Conservation (phyloP, 2,888 invertebrate species). For the Apodemia hepburni region DNA sequence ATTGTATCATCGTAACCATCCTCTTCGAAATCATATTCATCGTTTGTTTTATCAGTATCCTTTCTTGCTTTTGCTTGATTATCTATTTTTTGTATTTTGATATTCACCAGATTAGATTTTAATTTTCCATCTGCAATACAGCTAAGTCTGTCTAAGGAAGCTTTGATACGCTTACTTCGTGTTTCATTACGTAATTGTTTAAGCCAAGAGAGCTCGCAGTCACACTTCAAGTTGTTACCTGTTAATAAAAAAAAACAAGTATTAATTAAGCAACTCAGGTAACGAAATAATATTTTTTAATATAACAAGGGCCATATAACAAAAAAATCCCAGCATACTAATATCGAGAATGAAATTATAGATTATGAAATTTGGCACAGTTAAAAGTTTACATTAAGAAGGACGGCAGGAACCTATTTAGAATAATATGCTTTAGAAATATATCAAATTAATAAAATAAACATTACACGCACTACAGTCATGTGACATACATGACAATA, state of each 20-base stretch:
- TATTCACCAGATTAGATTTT: slow-evolving; percentile 42
- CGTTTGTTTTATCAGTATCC: slow-evolving; percentile 49
- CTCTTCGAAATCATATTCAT: slow-evolving; percentile 52
- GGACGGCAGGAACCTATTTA: no score
- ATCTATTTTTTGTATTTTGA: slow-evolving; percentile 45
- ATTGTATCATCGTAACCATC: slow-evolving; percentile 65
- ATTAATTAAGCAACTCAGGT: no score
- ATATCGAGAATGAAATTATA: no score
- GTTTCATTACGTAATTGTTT: slow-evolving; percentile 88
- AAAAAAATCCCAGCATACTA: no score
- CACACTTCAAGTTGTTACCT: slow-evolving; percentile 91
- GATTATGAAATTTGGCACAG: no score
- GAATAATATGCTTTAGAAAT: no score
- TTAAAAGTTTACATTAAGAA: no score
- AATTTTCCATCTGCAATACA: slow-evolving; percentile 81
- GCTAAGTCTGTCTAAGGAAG: slow-evolving; percentile 83
- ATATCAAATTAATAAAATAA: no score
- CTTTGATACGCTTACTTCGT: slow-evolving; percentile 83
- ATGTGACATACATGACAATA: no score
- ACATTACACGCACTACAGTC: no score
- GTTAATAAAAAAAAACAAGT: slow-evolving; percentile 41
- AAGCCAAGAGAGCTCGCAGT: slow-evolving; percentile 90
- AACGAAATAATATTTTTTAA: no score
- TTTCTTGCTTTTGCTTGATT: slow-evolving; percentile 26
- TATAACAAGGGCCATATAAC: no score